Percentiles rank a stretch among this genome's conserved stretches.
phyloP scores from a whole-genome alignment of 2,888 invertebrate genomes.

The Cryptocephalus primarius region DNA sequence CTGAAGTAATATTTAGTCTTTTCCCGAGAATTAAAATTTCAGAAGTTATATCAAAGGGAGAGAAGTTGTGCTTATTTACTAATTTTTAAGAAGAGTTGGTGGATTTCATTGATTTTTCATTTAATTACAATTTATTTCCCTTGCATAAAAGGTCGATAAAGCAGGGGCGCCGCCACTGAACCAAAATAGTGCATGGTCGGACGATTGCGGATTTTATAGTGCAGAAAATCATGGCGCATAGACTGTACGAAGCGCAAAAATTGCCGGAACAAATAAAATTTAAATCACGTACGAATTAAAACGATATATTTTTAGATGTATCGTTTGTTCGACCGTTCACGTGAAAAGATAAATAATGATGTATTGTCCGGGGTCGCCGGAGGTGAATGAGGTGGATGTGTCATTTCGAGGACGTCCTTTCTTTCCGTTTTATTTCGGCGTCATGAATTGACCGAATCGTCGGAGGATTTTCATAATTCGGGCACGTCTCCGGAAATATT shows the following conservation, averaged over 20 bases:
- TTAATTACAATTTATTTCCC: too few relatives aligned
- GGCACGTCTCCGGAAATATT: too few relatives aligned
- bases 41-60: background rate
- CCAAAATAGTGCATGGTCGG: slow-evolving; percentile 1
- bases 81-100: too few relatives aligned
- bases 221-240: slow-evolving; percentile 11
- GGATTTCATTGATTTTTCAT: too few relatives aligned
- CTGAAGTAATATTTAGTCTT: too few relatives aligned
- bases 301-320: slow-evolving; percentile 24
- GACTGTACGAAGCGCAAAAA: slow-evolving; percentile 13
- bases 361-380: slow-evolving; percentile 20
- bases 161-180: too few relatives aligned
- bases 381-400: slow-evolving; percentile 8
- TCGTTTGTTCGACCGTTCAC: slow-evolving; percentile 21
- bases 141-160: too few relatives aligned
- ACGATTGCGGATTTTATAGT: slow-evolving; percentile 10
- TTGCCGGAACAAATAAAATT: slow-evolving; percentile 21
- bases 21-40: too few relatives aligned
- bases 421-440: background rate
- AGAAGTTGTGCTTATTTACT: background rate
- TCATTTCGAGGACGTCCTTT: background rate
- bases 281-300: slow-evolving; percentile 26
- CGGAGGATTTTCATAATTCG: too few relatives aligned
- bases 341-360: slow-evolving; percentile 30
- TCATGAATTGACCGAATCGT: too few relatives aligned